These are phyloP conservation scores for Caretta caretta DNA, from an alignment of 2,113 vertebrate species.

Conservation along the genomic window DNA sequence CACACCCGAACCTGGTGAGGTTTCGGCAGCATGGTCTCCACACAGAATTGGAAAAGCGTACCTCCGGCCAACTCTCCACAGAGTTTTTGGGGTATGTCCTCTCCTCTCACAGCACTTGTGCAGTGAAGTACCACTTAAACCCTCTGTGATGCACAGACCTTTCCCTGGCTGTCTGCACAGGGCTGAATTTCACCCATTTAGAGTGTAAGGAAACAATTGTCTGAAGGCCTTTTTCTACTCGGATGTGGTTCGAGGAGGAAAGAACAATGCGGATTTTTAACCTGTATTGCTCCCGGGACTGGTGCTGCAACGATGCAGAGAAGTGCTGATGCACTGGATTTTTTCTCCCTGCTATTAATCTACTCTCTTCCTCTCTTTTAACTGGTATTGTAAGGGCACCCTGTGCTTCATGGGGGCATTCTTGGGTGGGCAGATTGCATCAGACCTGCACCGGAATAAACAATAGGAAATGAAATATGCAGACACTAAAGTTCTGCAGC, in stretches of 20 bases:
- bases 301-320: neutral
- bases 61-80: no score
- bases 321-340: neutral
- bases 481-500: no score
- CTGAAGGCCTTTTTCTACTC: neutral
- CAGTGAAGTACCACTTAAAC: neutral
- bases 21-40: no score
- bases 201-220: neutral
- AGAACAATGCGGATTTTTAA: neutral
- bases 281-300: neutral
- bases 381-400: no score
- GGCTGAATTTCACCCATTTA: neutral
- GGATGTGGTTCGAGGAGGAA: neutral
- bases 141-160: neutral
- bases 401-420: no score
- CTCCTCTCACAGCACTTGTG: no score
- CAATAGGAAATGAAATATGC: no score
- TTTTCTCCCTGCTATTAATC: neutral
- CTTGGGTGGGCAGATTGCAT: no score
- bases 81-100: no score
- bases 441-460: no score
- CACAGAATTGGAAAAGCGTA: no score
- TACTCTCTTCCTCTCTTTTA: rapidly evolving
- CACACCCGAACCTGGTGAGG: no score
- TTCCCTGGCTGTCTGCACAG: neutral